These are phyloP conservation scores for Eudemis profundana DNA, from an alignment of 2,888 invertebrate genomes.

Conservation along the genomic window DNA sequence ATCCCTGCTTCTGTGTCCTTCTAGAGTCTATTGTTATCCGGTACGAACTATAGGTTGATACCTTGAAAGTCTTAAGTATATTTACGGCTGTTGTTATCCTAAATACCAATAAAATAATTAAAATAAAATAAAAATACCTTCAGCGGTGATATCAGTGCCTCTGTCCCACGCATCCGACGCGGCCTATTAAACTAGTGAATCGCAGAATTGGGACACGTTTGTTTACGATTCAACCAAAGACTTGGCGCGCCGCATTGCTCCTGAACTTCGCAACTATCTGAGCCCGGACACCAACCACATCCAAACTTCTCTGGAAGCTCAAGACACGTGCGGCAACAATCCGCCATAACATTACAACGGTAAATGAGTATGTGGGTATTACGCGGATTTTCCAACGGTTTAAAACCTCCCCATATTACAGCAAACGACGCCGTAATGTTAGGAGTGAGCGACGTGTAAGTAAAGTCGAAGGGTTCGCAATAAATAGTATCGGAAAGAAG, in stretches of 20 bases:
- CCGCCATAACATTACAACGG: slow-evolving; percentile 98
- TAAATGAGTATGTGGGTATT: slow-evolving; percentile 97
- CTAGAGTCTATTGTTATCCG: no score
- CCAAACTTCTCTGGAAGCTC: slow-evolving; percentile 95
- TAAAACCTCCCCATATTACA: slow-evolving; percentile 97
- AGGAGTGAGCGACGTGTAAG: slow-evolving; percentile 94
- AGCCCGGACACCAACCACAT: slow-evolving; percentile 98
- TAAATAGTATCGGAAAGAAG: slow-evolving; percentile 96
- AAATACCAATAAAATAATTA: no score
- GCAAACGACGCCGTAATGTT: slow-evolving; percentile 97
- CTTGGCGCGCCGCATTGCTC: slow-evolving; percentile 93
- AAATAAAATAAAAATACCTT: no score
- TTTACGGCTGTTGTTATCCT: no score
- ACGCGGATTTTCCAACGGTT: slow-evolving; percentile 97
- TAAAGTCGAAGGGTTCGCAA: slow-evolving; percentile 96
- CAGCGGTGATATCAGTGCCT: slow-evolving; percentile 97
- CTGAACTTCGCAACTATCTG: slow-evolving; percentile 95
- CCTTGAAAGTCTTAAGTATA: no score
- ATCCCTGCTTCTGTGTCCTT: no score
- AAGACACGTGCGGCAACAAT: slow-evolving; percentile 98
- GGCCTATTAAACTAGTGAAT: slow-evolving; percentile 95
- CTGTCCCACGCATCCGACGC: slow-evolving; percentile 97
- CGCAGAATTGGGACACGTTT: slow-evolving; percentile 98
- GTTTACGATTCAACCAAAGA: slow-evolving; percentile 95
- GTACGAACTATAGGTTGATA: no score